Conservation (phyloP, 2,888 invertebrate species). For the Ochlodes sylvanus region DNA sequence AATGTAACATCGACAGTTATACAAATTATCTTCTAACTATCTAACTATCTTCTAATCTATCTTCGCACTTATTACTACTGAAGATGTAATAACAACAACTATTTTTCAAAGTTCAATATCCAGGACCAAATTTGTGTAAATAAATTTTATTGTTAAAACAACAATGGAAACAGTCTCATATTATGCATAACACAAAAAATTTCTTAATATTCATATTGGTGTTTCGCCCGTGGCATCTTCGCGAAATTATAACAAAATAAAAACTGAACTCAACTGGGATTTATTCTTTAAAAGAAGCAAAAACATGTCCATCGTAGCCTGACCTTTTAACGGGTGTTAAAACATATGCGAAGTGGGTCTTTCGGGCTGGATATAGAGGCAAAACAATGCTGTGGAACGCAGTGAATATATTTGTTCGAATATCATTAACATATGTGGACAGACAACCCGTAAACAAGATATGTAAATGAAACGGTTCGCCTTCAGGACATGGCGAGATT, state of each 20-base stretch:
- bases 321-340: slow-evolving; percentile 46
- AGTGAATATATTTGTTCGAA: slow-evolving; percentile 73
- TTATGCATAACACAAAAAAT: slow-evolving; percentile 59
- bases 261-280: slow-evolving; percentile 67
- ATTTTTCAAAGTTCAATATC: no score
- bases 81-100: no score
- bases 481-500: slow-evolving; percentile 50
- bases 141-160: neutral
- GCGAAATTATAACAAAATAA: slow-evolving; percentile 82
- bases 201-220: slow-evolving; percentile 76
- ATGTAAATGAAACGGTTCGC: slow-evolving; percentile 69
- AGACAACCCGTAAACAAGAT: slow-evolving; percentile 72
- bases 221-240: slow-evolving; percentile 73
- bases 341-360: slow-evolving; percentile 44
- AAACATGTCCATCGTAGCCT: slow-evolving; percentile 48
- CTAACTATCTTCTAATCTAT: no score
- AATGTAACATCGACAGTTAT: no score
- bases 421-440: slow-evolving; percentile 73
- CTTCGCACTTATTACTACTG: no score
- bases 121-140: no score
- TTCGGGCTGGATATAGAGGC: slow-evolving; percentile 48
- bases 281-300: slow-evolving; percentile 72
- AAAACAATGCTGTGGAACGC: slow-evolving; percentile 65
- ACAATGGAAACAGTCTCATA: slow-evolving; percentile 52
- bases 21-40: no score